Base-by-base conservation (phyloP, 2,113 vertebrate species). In the Hyperoodon ampullatus region DNA sequence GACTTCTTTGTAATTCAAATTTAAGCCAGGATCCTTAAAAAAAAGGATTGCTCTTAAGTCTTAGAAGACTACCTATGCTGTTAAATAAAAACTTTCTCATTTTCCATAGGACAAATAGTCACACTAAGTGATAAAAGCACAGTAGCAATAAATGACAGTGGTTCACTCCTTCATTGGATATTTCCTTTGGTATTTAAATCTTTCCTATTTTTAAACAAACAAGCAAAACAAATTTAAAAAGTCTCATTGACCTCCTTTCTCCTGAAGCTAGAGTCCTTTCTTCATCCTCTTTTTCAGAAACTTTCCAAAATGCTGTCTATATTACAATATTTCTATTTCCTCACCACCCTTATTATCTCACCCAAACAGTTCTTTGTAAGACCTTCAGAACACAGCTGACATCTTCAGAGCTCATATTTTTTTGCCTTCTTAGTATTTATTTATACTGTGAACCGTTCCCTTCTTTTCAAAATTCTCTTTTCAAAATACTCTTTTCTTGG, bases 171-270 rank as follows among this genome's bases (percentile, higher is more conserved):
- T 66, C 63, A 35, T 24, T 50, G 8, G 2, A 63, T 94, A 39
- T 95, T 92, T 30, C 63, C 30, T 10, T 28, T 24, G 33, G 61
- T 66, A 72, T 93, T 94, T 96, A 97, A 96, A 85, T 88, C 60
- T 78, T 88, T 61, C 19, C 74, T 92, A 53, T 72, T 94, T 96
- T 95, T 85, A 97, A 97, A 80, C 30, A 96, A 96, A 85, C 10
- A 84, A 95, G 71, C 33, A 77, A 89, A 53, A 58, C 50, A 61
- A 75, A 39, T 35, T 80, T 80, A 0, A 12, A 77, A 65, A 88
- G 10, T 61, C 60, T 94, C 42, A 33, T 12, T 92, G 96, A 93
- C 90, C 39, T 93, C 61, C 28, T 92, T 94, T 92, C 3, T 50
- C 30, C 24, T 44, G 7, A 33, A 71, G 15, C 55, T 87, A 28